Base-by-base conservation (phyloP, 2,888 invertebrate species). In the Ichneumoninae sp. region DNA sequence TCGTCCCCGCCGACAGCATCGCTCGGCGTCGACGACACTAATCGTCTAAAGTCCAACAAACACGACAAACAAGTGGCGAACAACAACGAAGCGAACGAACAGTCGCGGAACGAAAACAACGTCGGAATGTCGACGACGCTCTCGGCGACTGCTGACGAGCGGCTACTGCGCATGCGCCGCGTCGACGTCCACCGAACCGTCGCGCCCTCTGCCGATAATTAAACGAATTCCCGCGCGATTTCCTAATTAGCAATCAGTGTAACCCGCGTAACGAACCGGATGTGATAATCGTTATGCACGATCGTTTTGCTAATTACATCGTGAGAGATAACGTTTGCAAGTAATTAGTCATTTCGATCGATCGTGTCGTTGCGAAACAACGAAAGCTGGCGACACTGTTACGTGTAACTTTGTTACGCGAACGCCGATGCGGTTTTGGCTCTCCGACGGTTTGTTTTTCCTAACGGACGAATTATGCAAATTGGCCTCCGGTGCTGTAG, bases 161-260 rank as follows among this genome's bases (percentile, higher is more conserved):
- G 7, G 44, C 44, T 62, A 62, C 33, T 62, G 62, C 62, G 62
- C 62, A 62, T 62, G 62, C 30, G 30, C 10, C n/a, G 62, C 26
- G 30, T 13, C 16, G 7, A 33, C 6, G 0, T 30, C 33, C 3
- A 16, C 33, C 26, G 47, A n/a, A n/a, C 16, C 60, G 62, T 19
- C n/a, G 47, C 74, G 74, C 74, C 74, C 47, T 47, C 74, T 74
- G 0, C n/a, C 5, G 36, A 4, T 44, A n/a, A 60, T 47, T 47
- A 40, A 62, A 44, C 26, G 47, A 47, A 57, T 16, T 47, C 44
- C 54, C 30, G 44, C 60, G 30, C 44, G 22, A 26, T 47, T 62
- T 47, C 44, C 10, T 60, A 62, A 60, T 74, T 47, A 60, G 60
- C n/a, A 74, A 74, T 62, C 57, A 62, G 74, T 30, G 69, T 72